phyloP scores from a whole-genome alignment of 1,140 invertebrate genomes.

The Parapsyche elsis region DNA sequence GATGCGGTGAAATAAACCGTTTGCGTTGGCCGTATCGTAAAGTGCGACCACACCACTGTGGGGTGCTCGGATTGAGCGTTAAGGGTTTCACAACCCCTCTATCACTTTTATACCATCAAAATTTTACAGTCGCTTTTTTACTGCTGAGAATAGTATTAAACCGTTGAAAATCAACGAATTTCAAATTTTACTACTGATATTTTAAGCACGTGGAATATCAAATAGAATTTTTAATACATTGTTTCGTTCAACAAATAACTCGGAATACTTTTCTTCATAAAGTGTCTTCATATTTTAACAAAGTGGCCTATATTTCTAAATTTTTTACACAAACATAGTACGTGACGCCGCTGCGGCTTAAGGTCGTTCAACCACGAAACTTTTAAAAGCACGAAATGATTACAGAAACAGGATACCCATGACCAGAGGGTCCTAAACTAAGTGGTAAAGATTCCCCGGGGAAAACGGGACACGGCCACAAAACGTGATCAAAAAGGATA shows the following conservation, averaged over 20 bases:
- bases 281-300: neutral
- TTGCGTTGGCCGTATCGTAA: slow-evolving; percentile 31
- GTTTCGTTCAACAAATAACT: too few species aligned
- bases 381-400: slow-evolving; percentile 32
- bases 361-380: slow-evolving; percentile 4
- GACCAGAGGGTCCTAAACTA: slow-evolving; percentile 31
- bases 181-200: too few species aligned
- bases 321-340: neutral
- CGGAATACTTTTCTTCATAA: neutral
- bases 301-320: neutral
- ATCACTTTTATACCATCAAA: neutral
- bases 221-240: too few species aligned
- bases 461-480: slow-evolving; percentile 27
- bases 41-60: neutral
- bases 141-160: neutral
- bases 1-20: slow-evolving; percentile 29
- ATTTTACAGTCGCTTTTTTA: neutral
- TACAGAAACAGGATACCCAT: slow-evolving; percentile 30
- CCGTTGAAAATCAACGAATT: too few species aligned
- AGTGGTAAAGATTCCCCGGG: slow-evolving; percentile 22
- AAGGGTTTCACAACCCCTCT: slow-evolving; percentile 1
- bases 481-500: slow-evolving; percentile 11
- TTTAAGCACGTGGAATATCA: neutral
- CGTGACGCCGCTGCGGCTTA: neutral
- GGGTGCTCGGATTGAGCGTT: neutral